A percentile compares a stretch with the other conserved stretches of the same genome.
Evolutionary conservation across 2,113 vertebrate genomes (phyloP).

Genomic region (Polypterus bichir): DNA sequence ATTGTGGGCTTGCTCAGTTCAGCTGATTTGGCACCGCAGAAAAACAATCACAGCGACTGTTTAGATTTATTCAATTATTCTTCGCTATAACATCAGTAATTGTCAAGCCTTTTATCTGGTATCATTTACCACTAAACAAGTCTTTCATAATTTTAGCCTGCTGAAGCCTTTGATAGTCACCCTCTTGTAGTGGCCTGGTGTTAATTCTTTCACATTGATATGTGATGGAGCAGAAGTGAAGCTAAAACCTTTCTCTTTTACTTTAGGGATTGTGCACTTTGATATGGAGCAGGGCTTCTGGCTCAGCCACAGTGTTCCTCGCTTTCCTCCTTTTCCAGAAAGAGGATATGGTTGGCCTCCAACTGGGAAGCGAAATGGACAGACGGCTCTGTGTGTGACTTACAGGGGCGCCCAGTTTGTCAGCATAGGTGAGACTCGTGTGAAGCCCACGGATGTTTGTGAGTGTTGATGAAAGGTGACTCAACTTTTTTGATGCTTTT

Average conservation of each 20-base stretch:
- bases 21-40: too few relatives aligned
- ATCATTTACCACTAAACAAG: too few relatives aligned
- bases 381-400: constrained; percentile 67
- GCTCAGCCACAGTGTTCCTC: constrained; percentile 74
- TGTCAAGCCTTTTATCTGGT: too few relatives aligned
- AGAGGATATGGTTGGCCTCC: constrained; percentile 65
- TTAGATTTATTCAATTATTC: too few relatives aligned
- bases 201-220: too few relatives aligned
- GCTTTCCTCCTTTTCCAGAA: constrained; percentile 69
- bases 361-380: constrained; percentile 58
- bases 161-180: too few relatives aligned
- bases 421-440: constrained; percentile 52
- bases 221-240: too few relatives aligned
- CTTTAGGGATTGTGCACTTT: constrained; percentile 65
- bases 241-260: neutral
- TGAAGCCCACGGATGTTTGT: constrained; percentile 7
- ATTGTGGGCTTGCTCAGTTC: too few relatives aligned
- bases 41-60: too few relatives aligned
- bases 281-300: constrained; percentile 75
- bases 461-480: constrained; percentile 5
- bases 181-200: too few relatives aligned
- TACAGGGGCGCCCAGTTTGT: constrained; percentile 61
- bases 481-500: constrained; percentile 10
- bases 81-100: too few relatives aligned
- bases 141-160: too few relatives aligned